Percentiles rank a stretch among this genome's conserved stretches.
Evolutionary conservation across 2,797 vertebrate genomes (phyloP).

Genomic region (Zenarchopterus dispar): DNA sequence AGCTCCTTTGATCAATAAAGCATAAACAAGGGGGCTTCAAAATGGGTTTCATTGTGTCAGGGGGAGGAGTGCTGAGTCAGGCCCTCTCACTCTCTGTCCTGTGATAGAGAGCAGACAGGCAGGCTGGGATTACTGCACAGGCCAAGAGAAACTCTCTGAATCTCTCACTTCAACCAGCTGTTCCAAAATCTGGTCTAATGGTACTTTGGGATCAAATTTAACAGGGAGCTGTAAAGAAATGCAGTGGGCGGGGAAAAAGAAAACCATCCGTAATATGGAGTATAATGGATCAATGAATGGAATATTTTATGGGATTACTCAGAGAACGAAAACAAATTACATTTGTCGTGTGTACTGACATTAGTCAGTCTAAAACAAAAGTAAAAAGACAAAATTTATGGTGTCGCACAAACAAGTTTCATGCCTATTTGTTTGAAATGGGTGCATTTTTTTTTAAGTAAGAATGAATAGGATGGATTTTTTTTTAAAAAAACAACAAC

Average conservation of each 20-base stretch:
- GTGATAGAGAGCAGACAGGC: conserved; percentile 73
- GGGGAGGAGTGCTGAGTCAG: conserved; percentile 88
- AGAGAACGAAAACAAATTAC: neutral
- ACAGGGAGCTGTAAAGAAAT: conserved; percentile 36
- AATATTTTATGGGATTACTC: conserved; percentile 1
- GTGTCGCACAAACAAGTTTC: conserved; percentile 40
- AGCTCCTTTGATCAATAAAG: conserved; percentile 93
- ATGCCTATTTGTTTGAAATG: conserved; percentile 47
- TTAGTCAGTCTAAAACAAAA: neutral
- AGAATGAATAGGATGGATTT: conserved; percentile 50
- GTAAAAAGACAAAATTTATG: conserved; percentile 21
- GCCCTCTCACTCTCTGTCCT: conserved; percentile 70
- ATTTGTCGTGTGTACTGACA: conserved; percentile 13
- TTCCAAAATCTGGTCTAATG: conserved; percentile 65
- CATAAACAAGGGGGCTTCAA: conserved; percentile 91
- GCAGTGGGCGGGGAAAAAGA: conserved; percentile 12
- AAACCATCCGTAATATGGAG: neutral
- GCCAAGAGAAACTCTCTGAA: conserved; percentile 68
- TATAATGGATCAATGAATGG: neutral
- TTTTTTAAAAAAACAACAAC: conserved; percentile 50
- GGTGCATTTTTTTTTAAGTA: conserved; percentile 6
- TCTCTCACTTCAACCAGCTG: conserved; percentile 75
- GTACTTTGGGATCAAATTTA: conserved; percentile 57
- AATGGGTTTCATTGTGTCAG: conserved; percentile 86
- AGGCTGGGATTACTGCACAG: conserved; percentile 73